Base-by-base conservation (phyloP, 2,888 invertebrate genomes). In the Periphyllus acericola region DNA sequence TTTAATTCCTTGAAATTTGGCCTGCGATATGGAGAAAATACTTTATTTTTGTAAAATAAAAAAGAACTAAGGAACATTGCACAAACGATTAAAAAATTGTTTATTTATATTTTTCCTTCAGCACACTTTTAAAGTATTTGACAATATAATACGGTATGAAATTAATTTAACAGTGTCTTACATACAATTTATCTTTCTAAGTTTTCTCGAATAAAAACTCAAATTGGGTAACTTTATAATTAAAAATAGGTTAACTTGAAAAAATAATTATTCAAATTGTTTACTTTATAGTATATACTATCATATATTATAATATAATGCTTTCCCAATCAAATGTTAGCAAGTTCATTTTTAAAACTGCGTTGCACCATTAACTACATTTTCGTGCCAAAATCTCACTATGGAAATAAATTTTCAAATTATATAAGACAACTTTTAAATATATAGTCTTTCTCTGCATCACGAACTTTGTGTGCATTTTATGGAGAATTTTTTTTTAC, bases 81-180 rank as follows among this genome's bases (percentile, higher is more conserved):
- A 68, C 68, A 29, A 68, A 68, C 29, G 29, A 68, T 68, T 68
- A 68, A 68, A 68, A 68, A n/a, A 68, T 68, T 29, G 68, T 68
- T 68, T 68, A 68, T 71, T 71, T 71, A 29, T 14, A 14, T 71
- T 71, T 71, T 71, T 71, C 71, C 17, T 8, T 11, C 17, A 32
- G 71, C 32, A 32, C 32, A 71, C 71, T 71, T 71, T 71, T 71
- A 29, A 71, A 71, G 71, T 32, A 71, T 71, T 71, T 71, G 32
- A 71, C 32, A 71, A 71, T 29, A 71, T 71, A 71, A 71, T 71
- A 71, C 29, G 71, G 71, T 4, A 71, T 11, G 17, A 32, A 71
- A 71, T 71, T 71, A 71, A 71, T 71, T 71, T 71, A 71, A 71
- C 29, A 2, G 32, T 32, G n/a, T 71, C 32, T 32, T 32, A 8